Evolutionary conservation across 2,797 vertebrate species (phyloP).

Genomic region (Octomys mimax): DNA sequence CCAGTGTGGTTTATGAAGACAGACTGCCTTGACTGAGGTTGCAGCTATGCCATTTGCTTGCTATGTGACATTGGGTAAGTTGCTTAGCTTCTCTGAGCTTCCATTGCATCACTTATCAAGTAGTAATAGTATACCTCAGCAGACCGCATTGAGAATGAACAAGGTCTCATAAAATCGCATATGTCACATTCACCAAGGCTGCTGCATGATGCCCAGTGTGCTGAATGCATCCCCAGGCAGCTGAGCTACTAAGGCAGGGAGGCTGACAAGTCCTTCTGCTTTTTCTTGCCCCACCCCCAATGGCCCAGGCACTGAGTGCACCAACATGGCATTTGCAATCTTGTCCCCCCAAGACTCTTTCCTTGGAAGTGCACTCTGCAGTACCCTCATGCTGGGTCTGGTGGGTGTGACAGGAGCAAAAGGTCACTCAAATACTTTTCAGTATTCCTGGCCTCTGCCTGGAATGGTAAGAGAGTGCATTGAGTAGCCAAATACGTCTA

Average conservation of each 20-base stretch:
- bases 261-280: constrained; percentile 21
- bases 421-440: constrained; percentile 1
- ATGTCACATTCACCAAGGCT: not conserved
- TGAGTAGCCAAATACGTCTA: not conserved
- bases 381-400: not conserved
- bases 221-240: not conserved
- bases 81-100: not conserved
- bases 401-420: not conserved
- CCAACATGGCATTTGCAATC: not conserved
- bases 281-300: not conserved
- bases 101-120: not conserved
- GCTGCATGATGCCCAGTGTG: not conserved
- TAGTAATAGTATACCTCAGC: not conserved
- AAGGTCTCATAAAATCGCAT: not conserved
- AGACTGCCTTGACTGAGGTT: not conserved
- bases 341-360: constrained; percentile 19
- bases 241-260: not conserved
- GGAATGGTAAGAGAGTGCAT: not conserved
- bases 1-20: not conserved
- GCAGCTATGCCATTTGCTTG: constrained; percentile 16
- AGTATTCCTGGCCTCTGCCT: not conserved
- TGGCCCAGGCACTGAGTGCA: not conserved
- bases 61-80: constrained; percentile 15
- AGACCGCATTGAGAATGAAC: not conserved
- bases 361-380: not conserved